These are phyloP conservation scores for Microtus obscurus DNA, from an alignment of 2,797 vertebrate species.

Conservation along the genomic window DNA sequence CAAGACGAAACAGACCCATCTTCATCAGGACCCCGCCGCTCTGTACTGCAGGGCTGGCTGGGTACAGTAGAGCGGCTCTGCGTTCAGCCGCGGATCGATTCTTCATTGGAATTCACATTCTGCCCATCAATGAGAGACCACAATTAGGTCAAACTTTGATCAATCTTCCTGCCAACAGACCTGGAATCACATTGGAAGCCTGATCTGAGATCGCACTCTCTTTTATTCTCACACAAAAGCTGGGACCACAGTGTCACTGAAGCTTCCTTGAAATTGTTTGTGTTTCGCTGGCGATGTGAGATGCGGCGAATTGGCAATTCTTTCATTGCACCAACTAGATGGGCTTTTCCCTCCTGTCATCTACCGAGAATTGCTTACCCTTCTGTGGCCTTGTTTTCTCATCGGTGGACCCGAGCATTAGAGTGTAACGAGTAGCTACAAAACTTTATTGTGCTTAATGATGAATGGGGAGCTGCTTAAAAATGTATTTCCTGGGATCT, in stretches of 20 bases:
- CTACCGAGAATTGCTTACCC: conserved; percentile 72
- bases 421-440: conserved; percentile 45
- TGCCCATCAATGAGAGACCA: conserved; percentile 70
- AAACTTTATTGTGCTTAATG: conserved; percentile 60
- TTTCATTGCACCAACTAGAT: conserved; percentile 63
- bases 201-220: conserved; percentile 74
- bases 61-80: conserved; percentile 51
- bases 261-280: conserved; percentile 80
- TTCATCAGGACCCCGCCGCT: conserved; percentile 56
- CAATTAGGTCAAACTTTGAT: conserved; percentile 77
- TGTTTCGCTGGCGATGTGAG: conserved; percentile 81
- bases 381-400: conserved; percentile 42
- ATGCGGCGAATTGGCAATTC: conserved; percentile 67
- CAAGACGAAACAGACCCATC: conserved; percentile 70
- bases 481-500: conserved; percentile 11
- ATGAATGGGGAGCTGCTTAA: conserved; percentile 41
- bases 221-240: conserved; percentile 78
- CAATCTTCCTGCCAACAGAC: conserved; percentile 74
- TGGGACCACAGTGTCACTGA: conserved; percentile 59
- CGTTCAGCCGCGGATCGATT: conserved; percentile 70
- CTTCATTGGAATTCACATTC: conserved; percentile 74
- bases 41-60: conserved; percentile 33
- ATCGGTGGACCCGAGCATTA: neutral
- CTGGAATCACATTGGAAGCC: conserved; percentile 80
- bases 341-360: conserved; percentile 41